phyloP scores from a whole-genome alignment of 2,888 invertebrate species.

The Labia minor region DNA sequence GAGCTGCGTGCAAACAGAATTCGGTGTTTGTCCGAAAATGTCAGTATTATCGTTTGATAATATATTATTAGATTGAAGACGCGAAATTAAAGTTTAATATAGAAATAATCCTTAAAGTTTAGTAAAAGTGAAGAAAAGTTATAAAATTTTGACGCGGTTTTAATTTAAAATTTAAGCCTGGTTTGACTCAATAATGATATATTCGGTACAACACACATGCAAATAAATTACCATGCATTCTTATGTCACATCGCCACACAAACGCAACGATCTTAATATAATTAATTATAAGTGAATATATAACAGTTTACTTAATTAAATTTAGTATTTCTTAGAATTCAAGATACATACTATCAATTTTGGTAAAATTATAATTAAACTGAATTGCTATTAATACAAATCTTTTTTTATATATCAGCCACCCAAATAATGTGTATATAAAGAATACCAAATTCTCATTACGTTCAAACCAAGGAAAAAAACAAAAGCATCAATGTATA shows the following conservation, averaged over 20 bases:
- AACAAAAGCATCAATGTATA: neutral
- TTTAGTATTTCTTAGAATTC: too few species aligned
- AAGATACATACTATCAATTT: too few species aligned
- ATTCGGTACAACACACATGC: conserved; percentile 25
- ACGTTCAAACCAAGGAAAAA: conserved; percentile 1
- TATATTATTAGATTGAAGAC: neutral
- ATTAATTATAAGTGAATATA: too few species aligned
- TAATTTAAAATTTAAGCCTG: neutral
- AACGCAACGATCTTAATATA: neutral
- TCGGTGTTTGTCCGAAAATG: conserved; percentile 3
- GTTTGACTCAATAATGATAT: conserved; percentile 17
- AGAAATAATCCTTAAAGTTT: neutral
- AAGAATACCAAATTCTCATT: too few species aligned
- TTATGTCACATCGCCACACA: conserved; percentile 1
- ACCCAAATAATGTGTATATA: too few species aligned
- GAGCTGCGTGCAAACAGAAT: neutral
- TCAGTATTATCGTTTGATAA: neutral
- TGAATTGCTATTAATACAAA: too few species aligned
- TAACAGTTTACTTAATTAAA: too few species aligned
- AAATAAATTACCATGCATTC: neutral
- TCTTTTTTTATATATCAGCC: too few species aligned
- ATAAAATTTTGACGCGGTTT: neutral
- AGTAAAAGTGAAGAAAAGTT: neutral
- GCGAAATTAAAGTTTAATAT: neutral
- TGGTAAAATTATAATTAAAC: too few species aligned